Evolutionary conservation across 1,140 invertebrate genomes (phyloP).

Genomic region (Neodiprion fabricii): DNA sequence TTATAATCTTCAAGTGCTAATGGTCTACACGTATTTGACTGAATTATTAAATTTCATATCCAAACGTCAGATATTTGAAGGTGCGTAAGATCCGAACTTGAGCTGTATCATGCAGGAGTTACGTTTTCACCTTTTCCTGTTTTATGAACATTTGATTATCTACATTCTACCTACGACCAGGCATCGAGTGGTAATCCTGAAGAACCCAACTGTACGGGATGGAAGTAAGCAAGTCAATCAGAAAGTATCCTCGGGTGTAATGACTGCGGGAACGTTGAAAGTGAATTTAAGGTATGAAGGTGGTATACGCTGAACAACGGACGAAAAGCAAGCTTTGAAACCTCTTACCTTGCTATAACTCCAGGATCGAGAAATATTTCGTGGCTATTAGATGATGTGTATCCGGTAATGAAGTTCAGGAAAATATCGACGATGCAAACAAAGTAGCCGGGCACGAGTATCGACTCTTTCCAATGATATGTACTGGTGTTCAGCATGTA

Average conservation of each 20-base stretch:
- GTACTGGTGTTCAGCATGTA: slow-evolving; percentile 15
- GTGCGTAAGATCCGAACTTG: too few species aligned
- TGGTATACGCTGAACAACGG: not conserved
- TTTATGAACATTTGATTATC: too few species aligned
- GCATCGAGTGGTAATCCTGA: slow-evolving; percentile 10
- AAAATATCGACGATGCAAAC: slow-evolving; percentile 43
- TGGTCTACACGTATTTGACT: too few species aligned
- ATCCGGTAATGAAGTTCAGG: slow-evolving; percentile 48
- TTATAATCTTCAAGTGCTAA: too few species aligned
- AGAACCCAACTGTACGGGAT: slow-evolving; percentile 45
- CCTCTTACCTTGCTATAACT: slow-evolving; percentile 36
- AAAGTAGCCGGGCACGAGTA: slow-evolving; percentile 31
- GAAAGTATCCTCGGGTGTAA: slow-evolving; percentile 40
- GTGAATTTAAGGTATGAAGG: not conserved
- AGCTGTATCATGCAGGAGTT: too few species aligned
- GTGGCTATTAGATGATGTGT: slow-evolving; percentile 31
- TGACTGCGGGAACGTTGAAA: slow-evolving; percentile 27
- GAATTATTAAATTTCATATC: too few species aligned
- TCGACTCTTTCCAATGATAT: slow-evolving; percentile 31
- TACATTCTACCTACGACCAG: not conserved
- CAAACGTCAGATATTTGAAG: too few species aligned
- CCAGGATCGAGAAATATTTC: slow-evolving; percentile 41
- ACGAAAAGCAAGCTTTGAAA: not conserved
- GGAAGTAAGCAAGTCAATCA: slow-evolving; percentile 43
- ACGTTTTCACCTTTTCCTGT: too few species aligned